Conservation (phyloP, 2,797 vertebrate species). For the Enteromius mattozi region DNA sequence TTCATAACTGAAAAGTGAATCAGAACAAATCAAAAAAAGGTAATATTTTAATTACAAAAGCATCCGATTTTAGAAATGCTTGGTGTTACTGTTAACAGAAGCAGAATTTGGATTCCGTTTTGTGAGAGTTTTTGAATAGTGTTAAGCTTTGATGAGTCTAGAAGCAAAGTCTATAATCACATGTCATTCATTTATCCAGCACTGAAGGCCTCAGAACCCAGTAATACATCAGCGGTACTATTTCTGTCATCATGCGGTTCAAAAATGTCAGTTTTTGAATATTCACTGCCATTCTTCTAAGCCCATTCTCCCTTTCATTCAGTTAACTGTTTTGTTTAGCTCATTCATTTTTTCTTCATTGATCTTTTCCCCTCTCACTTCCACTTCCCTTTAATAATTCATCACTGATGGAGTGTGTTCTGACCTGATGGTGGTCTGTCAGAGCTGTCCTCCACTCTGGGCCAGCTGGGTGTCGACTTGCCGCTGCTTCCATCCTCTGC, state of each 20-base stretch:
- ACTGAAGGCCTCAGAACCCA: not conserved
- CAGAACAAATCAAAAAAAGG: not conserved
- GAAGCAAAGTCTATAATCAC: constrained; percentile 17
- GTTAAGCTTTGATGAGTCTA: not conserved
- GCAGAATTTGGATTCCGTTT: not conserved
- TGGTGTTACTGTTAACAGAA: not conserved
- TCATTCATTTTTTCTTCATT: constrained; percentile 36
- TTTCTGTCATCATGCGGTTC: not conserved
- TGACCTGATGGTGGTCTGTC: constrained; percentile 63
- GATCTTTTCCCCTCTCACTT: not conserved
- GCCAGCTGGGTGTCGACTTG: constrained; percentile 92
- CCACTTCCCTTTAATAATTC: constrained; percentile 17
- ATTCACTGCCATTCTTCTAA: not conserved
- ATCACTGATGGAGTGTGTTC: constrained; percentile 32
- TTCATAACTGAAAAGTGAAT: not conserved
- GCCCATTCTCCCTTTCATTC: constrained; percentile 3
- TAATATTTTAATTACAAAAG: not conserved
- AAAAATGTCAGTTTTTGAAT: not conserved
- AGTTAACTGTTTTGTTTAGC: constrained; percentile 7
- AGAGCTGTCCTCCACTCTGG: constrained; percentile 85
- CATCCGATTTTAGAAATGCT: not conserved
- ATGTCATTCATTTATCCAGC: not conserved
- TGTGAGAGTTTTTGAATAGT: not conserved
- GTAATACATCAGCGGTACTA: not conserved
- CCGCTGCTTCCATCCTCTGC: constrained; percentile 85